Percentiles rank a stretch among this genome's conserved stretches.
These are phyloP conservation scores for Cariama cristata DNA, from an alignment of 2,113 vertebrate species.

Conservation along the genomic window DNA sequence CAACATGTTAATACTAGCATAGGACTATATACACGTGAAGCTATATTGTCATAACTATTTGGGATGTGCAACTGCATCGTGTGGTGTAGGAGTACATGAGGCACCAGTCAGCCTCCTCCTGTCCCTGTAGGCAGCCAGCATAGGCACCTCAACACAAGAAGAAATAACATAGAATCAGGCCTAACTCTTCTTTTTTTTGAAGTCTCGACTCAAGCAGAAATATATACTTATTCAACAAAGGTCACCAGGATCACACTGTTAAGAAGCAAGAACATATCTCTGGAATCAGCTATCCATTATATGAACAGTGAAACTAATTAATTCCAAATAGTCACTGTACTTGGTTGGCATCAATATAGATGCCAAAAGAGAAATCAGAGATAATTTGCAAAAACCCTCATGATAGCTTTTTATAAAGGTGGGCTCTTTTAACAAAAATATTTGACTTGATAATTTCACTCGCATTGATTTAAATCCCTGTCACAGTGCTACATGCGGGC, in stretches of 20 bases:
- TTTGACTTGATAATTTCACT: background rate
- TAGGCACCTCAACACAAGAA: background rate
- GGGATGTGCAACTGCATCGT: background rate
- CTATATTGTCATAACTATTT: background rate
- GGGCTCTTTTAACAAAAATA: background rate
- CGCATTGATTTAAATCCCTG: background rate
- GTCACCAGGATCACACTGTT: background rate
- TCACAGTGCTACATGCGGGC: background rate
- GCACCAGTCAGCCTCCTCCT: background rate
- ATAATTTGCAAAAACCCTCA: background rate
- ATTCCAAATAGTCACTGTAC: background rate
- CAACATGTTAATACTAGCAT: background rate
- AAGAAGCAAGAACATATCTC: background rate
- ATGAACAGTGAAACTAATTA: background rate
- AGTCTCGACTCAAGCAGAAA: background rate
- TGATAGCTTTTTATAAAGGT: background rate
- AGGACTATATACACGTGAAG: background rate
- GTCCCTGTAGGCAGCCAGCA: background rate
- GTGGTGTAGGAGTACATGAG: background rate
- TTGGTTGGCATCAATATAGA: background rate
- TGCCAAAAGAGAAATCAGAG: background rate
- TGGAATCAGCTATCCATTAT: background rate
- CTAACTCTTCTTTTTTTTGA: background rate
- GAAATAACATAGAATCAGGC: background rate
- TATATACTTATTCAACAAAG: background rate